Conservation (phyloP, 2,888 invertebrate genomes). For the Netelia melanura region DNA sequence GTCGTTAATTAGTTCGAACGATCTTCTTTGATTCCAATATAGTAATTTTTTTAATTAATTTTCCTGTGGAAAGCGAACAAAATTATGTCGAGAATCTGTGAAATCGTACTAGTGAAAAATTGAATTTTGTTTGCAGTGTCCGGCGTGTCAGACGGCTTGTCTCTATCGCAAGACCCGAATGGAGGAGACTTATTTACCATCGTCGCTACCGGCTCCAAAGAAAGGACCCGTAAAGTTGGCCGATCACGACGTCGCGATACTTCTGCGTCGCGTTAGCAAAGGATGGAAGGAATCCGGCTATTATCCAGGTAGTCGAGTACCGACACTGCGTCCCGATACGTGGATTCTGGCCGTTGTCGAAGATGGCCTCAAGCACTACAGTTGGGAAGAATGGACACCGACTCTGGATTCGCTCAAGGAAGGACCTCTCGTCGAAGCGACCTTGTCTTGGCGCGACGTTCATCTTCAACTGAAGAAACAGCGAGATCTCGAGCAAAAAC, state of each 20-base stretch:
- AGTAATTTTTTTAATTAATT: no score
- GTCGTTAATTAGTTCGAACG: constrained; percentile 68
- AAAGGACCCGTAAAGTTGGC: constrained; percentile 78
- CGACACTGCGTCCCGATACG: constrained; percentile 76
- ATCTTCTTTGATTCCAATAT: background rate
- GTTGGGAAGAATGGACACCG: constrained; percentile 82
- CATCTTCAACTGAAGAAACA: constrained; percentile 77
- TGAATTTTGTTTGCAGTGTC: constrained; percentile 75
- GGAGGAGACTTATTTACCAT: constrained; percentile 80
- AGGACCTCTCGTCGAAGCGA: constrained; percentile 81
- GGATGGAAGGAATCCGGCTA: constrained; percentile 79
- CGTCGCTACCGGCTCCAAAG: constrained; percentile 80
- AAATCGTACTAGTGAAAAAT: background rate
- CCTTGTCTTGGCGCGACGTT: constrained; percentile 81
- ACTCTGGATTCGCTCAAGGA: constrained; percentile 79
- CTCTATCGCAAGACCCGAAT: constrained; percentile 77
- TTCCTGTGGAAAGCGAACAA: no score
- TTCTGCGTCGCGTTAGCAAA: constrained; percentile 76
- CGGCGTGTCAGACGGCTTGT: constrained; percentile 81
- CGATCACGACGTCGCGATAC: constrained; percentile 80
- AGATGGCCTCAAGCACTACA: constrained; percentile 78
- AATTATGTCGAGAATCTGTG: no score
- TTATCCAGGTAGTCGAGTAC: constrained; percentile 76
- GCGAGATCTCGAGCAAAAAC: constrained; percentile 77
- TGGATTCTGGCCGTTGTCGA: constrained; percentile 81